Evolutionary conservation across 2,113 vertebrate genomes (phyloP), one percentile per base, ranked within the genome.

Genomic region (Poecilia latipinna): DNA sequence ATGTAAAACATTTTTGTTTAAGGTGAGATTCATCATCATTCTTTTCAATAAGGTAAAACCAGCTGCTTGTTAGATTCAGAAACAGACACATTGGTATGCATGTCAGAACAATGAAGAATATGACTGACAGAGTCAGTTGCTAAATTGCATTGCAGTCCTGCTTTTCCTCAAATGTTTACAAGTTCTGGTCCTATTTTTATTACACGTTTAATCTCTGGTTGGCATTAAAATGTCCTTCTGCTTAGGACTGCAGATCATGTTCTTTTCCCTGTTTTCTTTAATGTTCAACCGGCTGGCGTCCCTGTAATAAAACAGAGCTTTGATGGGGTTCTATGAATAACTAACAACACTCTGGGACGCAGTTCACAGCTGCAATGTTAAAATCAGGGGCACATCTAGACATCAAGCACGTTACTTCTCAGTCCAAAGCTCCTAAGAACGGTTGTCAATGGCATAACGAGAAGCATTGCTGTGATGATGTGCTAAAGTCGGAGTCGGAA

Each of bases 21-120:
- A 48, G 17, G 17, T 48, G 44, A 48, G 44, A 48, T 48, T 48
- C 39, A 15, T 42, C 39, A 15, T 42, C 39, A 42, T 42, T 42
- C 12, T 15, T 42, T 42, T 15, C 39, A 42, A 42, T 12, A 42
- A 12, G 39, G 13, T 42, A 54, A 54, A 54, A 54, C 19, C 8
- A 13, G 31, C 17, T 15, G 26, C 7, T 29, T 22, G 3, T 82
- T 76, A 68, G 32, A 72, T 32, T 73, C 26, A 19, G 12, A 33
- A 48, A 61, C 61, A 75, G 0, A 32, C 0, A 31, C 29, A 42
- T 28, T 48, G 57, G 65, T 75, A 51, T 72, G 4, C 42, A 62
- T 44, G 13, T 17, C 12, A 12, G 11, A 66, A 48, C 37, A 31
- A 78, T 70, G 51, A 70, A 68, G 73, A 57, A 39, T 61, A 17